These are phyloP conservation scores for Misgurnus mizolepis DNA, from an alignment of 2,113 vertebrate genomes.

Conservation along the genomic window DNA sequence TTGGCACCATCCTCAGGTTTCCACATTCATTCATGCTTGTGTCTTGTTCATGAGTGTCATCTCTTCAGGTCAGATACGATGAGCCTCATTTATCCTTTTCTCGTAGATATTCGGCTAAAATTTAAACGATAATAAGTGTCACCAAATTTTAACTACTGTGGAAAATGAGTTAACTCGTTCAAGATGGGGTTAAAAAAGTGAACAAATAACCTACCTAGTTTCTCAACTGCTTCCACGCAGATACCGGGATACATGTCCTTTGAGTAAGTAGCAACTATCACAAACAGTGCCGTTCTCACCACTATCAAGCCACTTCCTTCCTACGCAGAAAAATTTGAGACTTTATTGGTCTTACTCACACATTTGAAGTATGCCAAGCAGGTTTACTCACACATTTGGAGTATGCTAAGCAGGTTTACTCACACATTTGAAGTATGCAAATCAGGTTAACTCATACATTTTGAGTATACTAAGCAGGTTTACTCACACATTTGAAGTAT, in stretches of 20 bases:
- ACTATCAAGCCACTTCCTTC: conserved; percentile 70
- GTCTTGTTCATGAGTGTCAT: background rate
- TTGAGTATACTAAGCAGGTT: too few species aligned
- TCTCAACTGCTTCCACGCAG: conserved; percentile 80
- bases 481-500: too few species aligned
- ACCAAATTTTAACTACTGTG: too few species aligned
- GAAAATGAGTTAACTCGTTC: too few species aligned
- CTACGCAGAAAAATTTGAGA: conserved; percentile 51
- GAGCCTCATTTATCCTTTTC: conserved; percentile 55
- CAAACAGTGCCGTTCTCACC: conserved; percentile 70
- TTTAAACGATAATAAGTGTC: too few species aligned
- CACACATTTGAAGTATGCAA: too few species aligned
- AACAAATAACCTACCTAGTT: conserved; percentile 67
- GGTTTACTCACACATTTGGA: too few species aligned
- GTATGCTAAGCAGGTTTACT: too few species aligned
- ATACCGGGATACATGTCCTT: conserved; percentile 77
- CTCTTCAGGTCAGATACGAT: background rate
- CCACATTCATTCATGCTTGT: background rate
- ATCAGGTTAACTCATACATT: too few species aligned
- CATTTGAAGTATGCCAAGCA: too few species aligned
- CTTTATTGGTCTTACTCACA: too few species aligned
- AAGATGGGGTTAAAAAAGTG: background rate
- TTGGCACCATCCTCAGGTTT: too few species aligned
- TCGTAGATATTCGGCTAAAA: conserved; percentile 56
- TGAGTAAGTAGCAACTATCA: conserved; percentile 74